These are phyloP conservation scores for Polymixis lichenea DNA, from an alignment of 2,888 invertebrate species.

Conservation along the genomic window DNA sequence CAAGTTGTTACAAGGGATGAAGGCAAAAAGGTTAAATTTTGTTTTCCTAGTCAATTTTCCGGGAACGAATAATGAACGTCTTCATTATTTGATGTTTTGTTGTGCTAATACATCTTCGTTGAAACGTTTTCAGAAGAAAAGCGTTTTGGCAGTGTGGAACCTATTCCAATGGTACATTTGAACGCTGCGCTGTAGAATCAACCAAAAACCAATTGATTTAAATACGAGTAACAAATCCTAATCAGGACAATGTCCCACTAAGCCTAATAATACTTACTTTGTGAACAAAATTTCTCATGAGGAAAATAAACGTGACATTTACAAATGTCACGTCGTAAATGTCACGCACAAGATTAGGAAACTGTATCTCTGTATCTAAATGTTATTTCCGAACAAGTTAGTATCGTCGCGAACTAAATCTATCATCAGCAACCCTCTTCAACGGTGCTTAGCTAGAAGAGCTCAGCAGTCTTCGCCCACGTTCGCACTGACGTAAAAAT, in stretches of 20 bases:
- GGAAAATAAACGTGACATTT: background rate
- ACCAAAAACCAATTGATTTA: background rate
- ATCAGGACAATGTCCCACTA: background rate
- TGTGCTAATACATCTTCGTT: background rate
- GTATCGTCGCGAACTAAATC: constrained; percentile 25
- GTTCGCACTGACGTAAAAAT: no score
- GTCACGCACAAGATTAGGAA: constrained; percentile 3
- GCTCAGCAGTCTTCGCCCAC: background rate
- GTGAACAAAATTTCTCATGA: background rate
- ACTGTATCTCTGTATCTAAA: constrained; percentile 19
- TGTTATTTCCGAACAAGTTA: constrained; percentile 24
- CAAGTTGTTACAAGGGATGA: constrained; percentile 35
- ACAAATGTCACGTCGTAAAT: no score
- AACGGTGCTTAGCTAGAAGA: constrained; percentile 25
- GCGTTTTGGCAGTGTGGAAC: background rate
- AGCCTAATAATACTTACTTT: background rate
- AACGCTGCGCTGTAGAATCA: background rate
- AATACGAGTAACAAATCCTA: background rate
- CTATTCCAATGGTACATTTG: background rate
- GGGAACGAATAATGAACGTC: constrained; percentile 8
- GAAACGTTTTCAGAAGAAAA: background rate
- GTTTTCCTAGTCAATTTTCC: constrained; percentile 17
- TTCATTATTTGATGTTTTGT: constrained; percentile 22
- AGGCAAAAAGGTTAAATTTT: constrained; percentile 3
- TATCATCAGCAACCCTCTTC: constrained; percentile 42